Percentiles rank a stretch among this genome's conserved stretches.
phyloP scores from a whole-genome alignment of 2,888 invertebrate species.

The Coenonympha glycerion region DNA sequence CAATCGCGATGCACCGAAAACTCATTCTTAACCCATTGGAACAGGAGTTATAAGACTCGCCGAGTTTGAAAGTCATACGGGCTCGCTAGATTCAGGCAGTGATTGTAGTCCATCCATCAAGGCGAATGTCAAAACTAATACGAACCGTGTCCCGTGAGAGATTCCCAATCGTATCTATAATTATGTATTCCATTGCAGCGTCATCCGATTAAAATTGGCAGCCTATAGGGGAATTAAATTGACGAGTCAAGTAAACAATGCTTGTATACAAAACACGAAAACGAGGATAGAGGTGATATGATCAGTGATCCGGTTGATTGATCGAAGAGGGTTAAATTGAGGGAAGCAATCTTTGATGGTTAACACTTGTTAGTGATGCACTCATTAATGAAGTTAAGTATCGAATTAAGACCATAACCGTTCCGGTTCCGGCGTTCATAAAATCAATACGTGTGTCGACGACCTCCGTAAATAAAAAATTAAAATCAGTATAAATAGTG shows the following conservation, averaged over 20 bases:
- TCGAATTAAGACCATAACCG: too few species aligned
- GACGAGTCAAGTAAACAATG: conserved; percentile 35
- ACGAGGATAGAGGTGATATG: conserved; percentile 29
- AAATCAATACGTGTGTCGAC: too few species aligned
- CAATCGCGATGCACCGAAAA: conserved; percentile 26
- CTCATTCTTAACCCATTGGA: conserved; percentile 27
- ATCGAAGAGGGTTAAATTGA: conserved; percentile 18
- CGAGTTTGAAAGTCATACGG: conserved; percentile 47
- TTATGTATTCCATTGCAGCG: conserved; percentile 69
- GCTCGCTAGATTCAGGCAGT: conserved; percentile 46
- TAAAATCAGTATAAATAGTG: too few species aligned
- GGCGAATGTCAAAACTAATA: conserved; percentile 76
- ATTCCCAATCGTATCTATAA: conserved; percentile 56
- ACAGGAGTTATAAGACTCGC: conserved; percentile 28
- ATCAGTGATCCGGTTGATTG: conserved; percentile 26
- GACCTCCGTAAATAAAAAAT: too few species aligned
- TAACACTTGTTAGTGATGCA: background rate
- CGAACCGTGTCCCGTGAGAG: conserved; percentile 69
- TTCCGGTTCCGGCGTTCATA: too few species aligned
- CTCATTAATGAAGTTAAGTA: too few species aligned
- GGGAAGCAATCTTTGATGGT: conserved; percentile 8
- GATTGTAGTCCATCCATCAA: conserved; percentile 74
- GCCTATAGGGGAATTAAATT: conserved; percentile 55
- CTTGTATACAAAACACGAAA: conserved; percentile 22
- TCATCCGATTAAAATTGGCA: conserved; percentile 75